Percentiles rank a stretch among this genome's conserved stretches.
Evolutionary conservation across 2,797 vertebrate species (phyloP).

Genomic region (Tachyglossus aculeatus): DNA sequence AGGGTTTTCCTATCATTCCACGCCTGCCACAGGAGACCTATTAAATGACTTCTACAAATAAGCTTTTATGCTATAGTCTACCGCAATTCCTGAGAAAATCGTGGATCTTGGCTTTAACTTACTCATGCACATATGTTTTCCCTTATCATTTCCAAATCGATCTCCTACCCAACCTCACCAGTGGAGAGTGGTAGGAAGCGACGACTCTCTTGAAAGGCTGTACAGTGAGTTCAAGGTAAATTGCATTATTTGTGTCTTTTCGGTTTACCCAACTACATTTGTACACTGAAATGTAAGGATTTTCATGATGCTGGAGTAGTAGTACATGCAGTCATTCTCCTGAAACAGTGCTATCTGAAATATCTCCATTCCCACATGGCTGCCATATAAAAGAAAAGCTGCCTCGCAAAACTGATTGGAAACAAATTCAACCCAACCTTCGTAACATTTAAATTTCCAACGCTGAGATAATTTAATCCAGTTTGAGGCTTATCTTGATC

Average conservation of each 20-base stretch:
- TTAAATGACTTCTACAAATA: neutral
- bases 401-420: neutral
- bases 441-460: conserved; percentile 13
- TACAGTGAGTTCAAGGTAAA: neutral
- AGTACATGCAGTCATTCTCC: no score
- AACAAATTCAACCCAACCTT: neutral
- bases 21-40: conserved; percentile 11
- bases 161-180: conserved; percentile 14
- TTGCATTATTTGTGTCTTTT: neutral
- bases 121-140: conserved; percentile 10
- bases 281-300: no score
- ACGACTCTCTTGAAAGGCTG: neutral
- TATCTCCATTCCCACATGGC: neutral
- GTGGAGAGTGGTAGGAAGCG: neutral
- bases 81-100: conserved; percentile 21
- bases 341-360: neutral
- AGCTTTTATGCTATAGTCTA: neutral
- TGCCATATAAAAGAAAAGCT: neutral
- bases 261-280: neutral
- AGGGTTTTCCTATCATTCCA: conserved; percentile 7
- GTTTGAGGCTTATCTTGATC: conserved; percentile 10
- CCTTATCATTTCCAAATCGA: conserved; percentile 10
- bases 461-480: neutral
- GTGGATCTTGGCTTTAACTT: conserved; percentile 15
- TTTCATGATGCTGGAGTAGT: no score